A percentile compares a stretch with the other conserved stretches of the same genome.
Conservation (phyloP, 2,888 invertebrate species). For the Lysandra bellargus region DNA sequence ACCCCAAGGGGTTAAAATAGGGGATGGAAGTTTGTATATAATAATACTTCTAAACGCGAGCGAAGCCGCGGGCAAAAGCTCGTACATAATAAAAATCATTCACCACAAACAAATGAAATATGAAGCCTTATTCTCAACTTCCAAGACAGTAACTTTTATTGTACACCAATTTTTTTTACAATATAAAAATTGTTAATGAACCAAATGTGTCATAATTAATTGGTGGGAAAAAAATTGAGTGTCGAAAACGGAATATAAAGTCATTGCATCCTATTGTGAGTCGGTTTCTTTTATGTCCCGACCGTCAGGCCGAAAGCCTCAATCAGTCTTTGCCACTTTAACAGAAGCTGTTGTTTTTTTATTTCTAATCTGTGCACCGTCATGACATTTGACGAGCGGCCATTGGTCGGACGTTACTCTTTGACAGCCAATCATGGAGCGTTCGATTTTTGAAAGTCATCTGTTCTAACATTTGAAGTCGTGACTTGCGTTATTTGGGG, state of each 20-base stretch:
- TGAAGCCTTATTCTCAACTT: not conserved
- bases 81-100: no score
- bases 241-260: conserved; percentile 29
- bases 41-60: no score
- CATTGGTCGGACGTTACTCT: conserved; percentile 70
- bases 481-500: conserved; percentile 54
- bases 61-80: no score
- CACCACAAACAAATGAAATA: not conserved
- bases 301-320: conserved; percentile 40
- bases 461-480: conserved; percentile 71
- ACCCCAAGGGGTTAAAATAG: no score
- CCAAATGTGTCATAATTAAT: conserved; percentile 30
- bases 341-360: conserved; percentile 71
- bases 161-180: not conserved
- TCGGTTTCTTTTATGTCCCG: conserved; percentile 36
- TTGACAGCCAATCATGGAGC: conserved; percentile 77
- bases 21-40: no score
- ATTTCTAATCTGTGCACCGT: conserved; percentile 66
- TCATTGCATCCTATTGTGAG: conserved; percentile 30
- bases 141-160: not conserved
- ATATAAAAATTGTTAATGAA: conserved; percentile 11
- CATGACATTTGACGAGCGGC: conserved; percentile 76
- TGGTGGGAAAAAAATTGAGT: conserved; percentile 29
- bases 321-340: conserved; percentile 61
- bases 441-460: conserved; percentile 75